Conservation (phyloP, 1,140 invertebrate species). For the Halictus rubicundus region DNA sequence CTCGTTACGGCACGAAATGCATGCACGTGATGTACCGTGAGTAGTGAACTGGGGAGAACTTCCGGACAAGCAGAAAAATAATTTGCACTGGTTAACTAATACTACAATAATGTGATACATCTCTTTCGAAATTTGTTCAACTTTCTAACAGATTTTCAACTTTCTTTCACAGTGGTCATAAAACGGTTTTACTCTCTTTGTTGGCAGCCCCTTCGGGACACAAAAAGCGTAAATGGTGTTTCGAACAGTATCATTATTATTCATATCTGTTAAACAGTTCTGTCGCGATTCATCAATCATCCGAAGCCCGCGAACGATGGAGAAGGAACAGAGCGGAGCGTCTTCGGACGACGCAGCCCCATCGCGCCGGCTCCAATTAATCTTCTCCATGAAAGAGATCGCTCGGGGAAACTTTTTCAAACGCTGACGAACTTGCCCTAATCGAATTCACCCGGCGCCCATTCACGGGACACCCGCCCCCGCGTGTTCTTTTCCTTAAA, state of each 20-base stretch:
- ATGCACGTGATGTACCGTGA: conserved; percentile 36
- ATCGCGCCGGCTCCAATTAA: conserved; percentile 1
- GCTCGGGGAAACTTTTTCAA: neutral
- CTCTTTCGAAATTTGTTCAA: neutral
- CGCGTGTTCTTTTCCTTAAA: conserved; percentile 35
- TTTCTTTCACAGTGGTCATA: too few species aligned
- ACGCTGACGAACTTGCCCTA: neutral
- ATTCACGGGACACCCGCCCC: conserved; percentile 17
- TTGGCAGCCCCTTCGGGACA: too few species aligned
- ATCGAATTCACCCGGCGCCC: conserved; percentile 35
- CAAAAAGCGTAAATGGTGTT: neutral
- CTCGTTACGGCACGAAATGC: conserved; percentile 24
- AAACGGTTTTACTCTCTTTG: too few species aligned
- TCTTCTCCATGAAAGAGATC: neutral
- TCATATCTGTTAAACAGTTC: neutral
- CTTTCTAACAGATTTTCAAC: too few species aligned
- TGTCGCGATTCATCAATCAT: neutral
- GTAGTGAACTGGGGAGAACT: neutral
- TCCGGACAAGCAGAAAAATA: neutral
- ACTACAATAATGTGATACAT: neutral
- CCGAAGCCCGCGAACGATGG: neutral
- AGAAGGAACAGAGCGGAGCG: neutral
- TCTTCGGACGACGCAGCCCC: neutral
- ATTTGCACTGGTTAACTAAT: too few species aligned
- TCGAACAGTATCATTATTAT: neutral